Conservation (phyloP, 2,113 vertebrate species). For the Trogon melanurus region DNA sequence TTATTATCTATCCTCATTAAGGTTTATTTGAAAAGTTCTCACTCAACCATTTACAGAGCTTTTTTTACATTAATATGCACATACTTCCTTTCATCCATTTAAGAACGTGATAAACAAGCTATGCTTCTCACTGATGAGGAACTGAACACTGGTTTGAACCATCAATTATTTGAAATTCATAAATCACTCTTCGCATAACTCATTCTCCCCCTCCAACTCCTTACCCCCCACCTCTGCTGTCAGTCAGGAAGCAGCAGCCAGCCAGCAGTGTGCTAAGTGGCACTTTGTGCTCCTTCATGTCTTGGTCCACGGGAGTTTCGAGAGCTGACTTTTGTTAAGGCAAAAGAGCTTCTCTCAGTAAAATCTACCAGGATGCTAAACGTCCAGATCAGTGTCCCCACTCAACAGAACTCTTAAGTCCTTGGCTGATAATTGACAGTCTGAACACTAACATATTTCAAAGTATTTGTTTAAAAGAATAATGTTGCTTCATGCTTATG, state of each 20-base stretch:
- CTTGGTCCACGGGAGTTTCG: neutral
- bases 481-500: neutral
- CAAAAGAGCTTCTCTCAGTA: neutral
- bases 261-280: neutral
- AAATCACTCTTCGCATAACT: conserved; percentile 13
- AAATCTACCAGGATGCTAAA: neutral
- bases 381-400: neutral
- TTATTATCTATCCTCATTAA: conserved; percentile 26
- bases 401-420: neutral
- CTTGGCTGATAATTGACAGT: neutral
- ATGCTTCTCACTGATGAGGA: conserved; percentile 67
- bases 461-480: neutral
- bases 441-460: neutral
- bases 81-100: conserved; percentile 67
- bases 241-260: conserved; percentile 51
- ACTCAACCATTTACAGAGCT: conserved; percentile 21
- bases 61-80: conserved; percentile 73
- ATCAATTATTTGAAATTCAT: conserved; percentile 72
- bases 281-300: neutral
- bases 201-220: neutral
- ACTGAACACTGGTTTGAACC: conserved; percentile 55
- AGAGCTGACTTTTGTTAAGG: neutral
- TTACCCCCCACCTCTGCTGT: conserved; percentile 12
- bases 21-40: conserved; percentile 9
- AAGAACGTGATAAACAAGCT: conserved; percentile 68